These are phyloP conservation scores for Megastigmus dorsalis DNA, from an alignment of 2,888 invertebrate genomes.

Conservation along the genomic window DNA sequence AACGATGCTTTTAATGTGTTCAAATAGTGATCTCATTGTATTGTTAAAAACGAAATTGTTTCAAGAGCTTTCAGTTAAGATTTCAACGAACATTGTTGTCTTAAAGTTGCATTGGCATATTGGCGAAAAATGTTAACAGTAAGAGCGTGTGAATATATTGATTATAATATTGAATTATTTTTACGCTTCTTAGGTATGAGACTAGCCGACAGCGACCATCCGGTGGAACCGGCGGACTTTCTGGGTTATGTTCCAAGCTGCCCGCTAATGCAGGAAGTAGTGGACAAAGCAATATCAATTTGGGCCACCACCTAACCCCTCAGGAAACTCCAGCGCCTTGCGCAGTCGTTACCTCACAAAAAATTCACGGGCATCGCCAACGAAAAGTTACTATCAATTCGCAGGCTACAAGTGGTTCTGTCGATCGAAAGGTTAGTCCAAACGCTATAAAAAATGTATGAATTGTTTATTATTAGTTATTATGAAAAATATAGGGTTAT, in stretches of 20 bases:
- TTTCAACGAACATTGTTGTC: neutral
- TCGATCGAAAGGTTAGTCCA: slow-evolving; percentile 66
- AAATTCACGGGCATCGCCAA: slow-evolving; percentile 67
- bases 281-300: slow-evolving; percentile 67
- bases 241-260: slow-evolving; percentile 72
- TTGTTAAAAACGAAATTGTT: neutral
- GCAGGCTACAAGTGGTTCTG: slow-evolving; percentile 64
- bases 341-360: slow-evolving; percentile 66
- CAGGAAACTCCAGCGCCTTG: slow-evolving; percentile 67
- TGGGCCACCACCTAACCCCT: slow-evolving; percentile 72
- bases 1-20: neutral
- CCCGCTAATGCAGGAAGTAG: slow-evolving; percentile 68
- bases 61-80: neutral
- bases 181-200: slow-evolving; percentile 71
- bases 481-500: too few species aligned
- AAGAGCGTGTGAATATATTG: neutral
- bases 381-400: slow-evolving; percentile 69
- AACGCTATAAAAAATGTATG: neutral
- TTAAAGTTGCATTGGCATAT: slow-evolving; percentile 30
- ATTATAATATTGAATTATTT: slow-evolving; percentile 24
- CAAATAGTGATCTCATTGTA: neutral
- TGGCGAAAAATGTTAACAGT: slow-evolving; percentile 18
- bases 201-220: slow-evolving; percentile 72
- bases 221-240: slow-evolving; percentile 69
- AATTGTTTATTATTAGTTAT: neutral